Percentiles rank a stretch among this genome's conserved stretches.
Evolutionary conservation across 2,113 vertebrate species (phyloP).

Genomic region (Turnix velox): DNA sequence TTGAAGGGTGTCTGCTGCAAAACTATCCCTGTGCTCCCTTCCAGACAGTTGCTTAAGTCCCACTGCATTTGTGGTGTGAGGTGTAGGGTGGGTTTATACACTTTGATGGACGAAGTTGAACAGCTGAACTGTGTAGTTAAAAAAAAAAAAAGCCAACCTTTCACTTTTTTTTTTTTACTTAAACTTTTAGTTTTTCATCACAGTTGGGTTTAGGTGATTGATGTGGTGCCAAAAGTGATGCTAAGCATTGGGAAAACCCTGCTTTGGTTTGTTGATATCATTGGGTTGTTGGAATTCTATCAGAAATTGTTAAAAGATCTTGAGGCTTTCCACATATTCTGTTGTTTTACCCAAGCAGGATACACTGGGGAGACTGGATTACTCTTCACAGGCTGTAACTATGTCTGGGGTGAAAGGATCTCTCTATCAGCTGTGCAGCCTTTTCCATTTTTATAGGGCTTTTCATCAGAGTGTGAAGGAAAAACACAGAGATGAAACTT

Average conservation of each 20-base stretch:
- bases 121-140: not conserved
- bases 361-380: not conserved
- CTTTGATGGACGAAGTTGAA: not conserved
- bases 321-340: not conserved
- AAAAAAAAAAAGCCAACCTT: not conserved
- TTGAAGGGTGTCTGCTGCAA: not conserved
- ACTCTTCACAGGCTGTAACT: not conserved
- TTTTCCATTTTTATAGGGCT: not conserved
- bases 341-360: not conserved
- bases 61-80: not conserved
- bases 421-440: not conserved
- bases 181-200: not conserved
- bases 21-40: not conserved
- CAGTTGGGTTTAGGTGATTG: not conserved
- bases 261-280: not conserved
- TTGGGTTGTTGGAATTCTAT: conserved; percentile 9
- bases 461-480: not conserved
- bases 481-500: not conserved
- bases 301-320: conserved; percentile 8
- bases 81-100: not conserved
- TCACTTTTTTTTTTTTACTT: not conserved
- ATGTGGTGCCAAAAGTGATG: not conserved
- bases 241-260: not conserved
- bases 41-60: not conserved
- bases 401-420: not conserved